Evolutionary conservation across 2,113 vertebrate genomes (phyloP).

Genomic region (Lepus europaeus): DNA sequence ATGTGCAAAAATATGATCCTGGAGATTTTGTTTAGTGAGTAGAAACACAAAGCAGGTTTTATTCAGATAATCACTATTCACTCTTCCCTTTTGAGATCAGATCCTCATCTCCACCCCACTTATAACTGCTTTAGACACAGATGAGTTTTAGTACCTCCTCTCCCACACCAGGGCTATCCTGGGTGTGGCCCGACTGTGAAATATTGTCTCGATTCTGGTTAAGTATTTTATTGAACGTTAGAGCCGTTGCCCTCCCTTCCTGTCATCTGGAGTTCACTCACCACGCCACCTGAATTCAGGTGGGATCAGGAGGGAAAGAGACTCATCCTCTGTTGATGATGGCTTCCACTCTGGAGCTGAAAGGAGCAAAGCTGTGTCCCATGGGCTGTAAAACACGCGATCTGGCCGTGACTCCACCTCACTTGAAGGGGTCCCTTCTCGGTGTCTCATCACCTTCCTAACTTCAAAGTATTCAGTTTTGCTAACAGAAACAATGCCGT

Average conservation of each 20-base stretch:
- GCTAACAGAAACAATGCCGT: too few species aligned
- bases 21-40: neutral
- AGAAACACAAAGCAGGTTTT: neutral
- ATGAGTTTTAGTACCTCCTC: fast-evolving
- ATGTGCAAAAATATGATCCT: neutral
- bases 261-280: neutral
- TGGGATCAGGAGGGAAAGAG: neutral
- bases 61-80: neutral
- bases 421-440: neutral
- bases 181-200: neutral
- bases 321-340: neutral
- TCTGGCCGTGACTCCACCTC: neutral
- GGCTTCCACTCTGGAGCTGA: neutral
- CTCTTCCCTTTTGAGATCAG: neutral
- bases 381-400: neutral
- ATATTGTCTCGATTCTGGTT: neutral
- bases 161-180: neutral
- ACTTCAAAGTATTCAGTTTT: neutral
- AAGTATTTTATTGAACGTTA: neutral
- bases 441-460: neutral
- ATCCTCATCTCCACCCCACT: neutral
- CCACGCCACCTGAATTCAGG: fast-evolving
- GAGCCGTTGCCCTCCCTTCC: neutral
- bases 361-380: neutral
- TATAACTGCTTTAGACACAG: neutral